Conservation (phyloP, 2,113 vertebrate species). For the Herpetotheres cachinnans region DNA sequence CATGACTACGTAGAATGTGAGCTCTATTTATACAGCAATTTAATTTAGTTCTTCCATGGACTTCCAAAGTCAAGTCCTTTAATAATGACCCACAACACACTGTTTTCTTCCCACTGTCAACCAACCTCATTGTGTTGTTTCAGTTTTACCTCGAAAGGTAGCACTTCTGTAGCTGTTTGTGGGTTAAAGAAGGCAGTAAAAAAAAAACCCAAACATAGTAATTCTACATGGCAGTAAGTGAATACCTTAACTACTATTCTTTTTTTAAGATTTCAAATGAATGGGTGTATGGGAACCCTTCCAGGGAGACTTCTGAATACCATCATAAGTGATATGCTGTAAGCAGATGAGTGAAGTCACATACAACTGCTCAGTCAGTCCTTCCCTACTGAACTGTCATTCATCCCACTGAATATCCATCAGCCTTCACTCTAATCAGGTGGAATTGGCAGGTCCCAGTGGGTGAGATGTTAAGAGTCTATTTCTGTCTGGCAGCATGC, state of each 20-base stretch:
- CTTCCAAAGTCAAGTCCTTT: background rate
- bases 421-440: constrained; percentile 6
- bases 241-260: background rate
- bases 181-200: background rate
- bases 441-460: background rate
- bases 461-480: background rate
- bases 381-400: constrained; percentile 20
- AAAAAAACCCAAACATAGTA: background rate
- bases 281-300: background rate
- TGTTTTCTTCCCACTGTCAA: background rate
- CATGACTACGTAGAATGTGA: background rate
- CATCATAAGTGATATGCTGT: background rate
- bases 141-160: background rate
- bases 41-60: background rate
- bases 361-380: constrained; percentile 26
- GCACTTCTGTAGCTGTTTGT: background rate
- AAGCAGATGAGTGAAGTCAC: constrained; percentile 34
- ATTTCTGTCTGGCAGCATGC: background rate
- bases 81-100: background rate
- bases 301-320: background rate
- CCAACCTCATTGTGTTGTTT: background rate
- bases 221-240: background rate
- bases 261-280: background rate
- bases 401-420: background rate
- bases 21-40: background rate